A percentile compares a stretch with the other conserved stretches of the same genome.
Evolutionary conservation across 1,140 invertebrate species (phyloP).

Genomic region (Drosophila mayri): DNA sequence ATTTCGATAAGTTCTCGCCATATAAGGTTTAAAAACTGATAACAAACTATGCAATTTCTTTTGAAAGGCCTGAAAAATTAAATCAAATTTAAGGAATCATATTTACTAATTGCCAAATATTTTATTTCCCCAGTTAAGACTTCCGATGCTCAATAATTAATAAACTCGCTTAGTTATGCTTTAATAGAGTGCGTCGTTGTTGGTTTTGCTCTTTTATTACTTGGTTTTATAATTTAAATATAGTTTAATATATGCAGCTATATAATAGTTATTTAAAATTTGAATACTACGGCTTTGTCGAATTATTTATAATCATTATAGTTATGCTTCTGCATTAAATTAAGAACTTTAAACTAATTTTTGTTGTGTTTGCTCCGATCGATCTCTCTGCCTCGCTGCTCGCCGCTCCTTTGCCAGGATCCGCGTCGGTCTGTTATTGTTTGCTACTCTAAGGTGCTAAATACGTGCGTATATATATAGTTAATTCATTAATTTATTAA

Average conservation of each 20-base stretch:
- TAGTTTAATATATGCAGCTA: conserved; percentile 80
- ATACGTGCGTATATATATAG: conserved; percentile 66
- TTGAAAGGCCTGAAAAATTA: too few relatives aligned
- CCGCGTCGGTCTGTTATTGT: conserved; percentile 34
- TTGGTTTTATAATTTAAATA: conserved; percentile 81
- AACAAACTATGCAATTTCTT: too few relatives aligned
- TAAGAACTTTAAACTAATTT: conserved; percentile 72
- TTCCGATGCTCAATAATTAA: background rate
- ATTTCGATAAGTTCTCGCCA: too few relatives aligned
- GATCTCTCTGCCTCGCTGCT: conserved; percentile 2
- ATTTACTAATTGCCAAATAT: too few relatives aligned
- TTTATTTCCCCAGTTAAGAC: too few relatives aligned
- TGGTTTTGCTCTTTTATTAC: conserved; percentile 64
- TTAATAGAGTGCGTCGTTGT: conserved; percentile 69
- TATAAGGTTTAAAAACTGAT: too few relatives aligned
- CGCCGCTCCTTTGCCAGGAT: conserved; percentile 5
- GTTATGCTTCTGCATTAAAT: conserved; percentile 61
- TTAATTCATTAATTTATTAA: conserved; percentile 54
- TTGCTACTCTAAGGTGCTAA: conserved; percentile 75
- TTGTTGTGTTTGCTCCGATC: conserved; percentile 64
- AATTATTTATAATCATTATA: conserved; percentile 50
- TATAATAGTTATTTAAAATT: conserved; percentile 81
- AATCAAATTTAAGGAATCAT: too few relatives aligned
- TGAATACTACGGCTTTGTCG: conserved; percentile 75
- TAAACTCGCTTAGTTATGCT: background rate